phyloP scores from a whole-genome alignment of 1,140 invertebrate species.

The Euwallacea similis region DNA sequence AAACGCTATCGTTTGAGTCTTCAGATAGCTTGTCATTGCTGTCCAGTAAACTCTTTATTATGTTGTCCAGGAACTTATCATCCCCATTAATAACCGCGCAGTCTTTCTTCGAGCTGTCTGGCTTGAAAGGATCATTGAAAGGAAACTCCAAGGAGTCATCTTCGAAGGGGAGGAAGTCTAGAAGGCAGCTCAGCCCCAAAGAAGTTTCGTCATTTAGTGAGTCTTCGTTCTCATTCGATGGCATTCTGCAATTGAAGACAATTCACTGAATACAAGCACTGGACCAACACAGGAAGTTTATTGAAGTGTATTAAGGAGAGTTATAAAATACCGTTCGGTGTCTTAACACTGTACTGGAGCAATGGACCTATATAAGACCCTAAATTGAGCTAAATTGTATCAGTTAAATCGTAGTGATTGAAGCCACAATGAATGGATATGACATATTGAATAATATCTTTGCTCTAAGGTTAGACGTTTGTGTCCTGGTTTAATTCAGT shows the following conservation, averaged over 20 bases:
- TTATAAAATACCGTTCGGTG: background rate
- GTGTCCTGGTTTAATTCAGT: background rate
- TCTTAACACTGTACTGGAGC: constrained; percentile 24
- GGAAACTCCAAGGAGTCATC: constrained; percentile 31
- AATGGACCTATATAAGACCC: constrained; percentile 31
- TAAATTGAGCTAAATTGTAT: constrained; percentile 39
- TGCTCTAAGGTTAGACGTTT: constrained; percentile 2
- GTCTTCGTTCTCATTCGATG: constrained; percentile 15
- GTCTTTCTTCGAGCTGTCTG: constrained; percentile 10
- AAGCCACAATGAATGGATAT: constrained; percentile 28
- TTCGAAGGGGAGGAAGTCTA: constrained; percentile 39
- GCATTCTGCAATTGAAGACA: constrained; percentile 10
- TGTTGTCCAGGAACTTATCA: constrained; percentile 41
- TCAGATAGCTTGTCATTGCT: constrained; percentile 23
- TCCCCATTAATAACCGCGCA: constrained; percentile 37
- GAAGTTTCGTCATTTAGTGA: constrained; percentile 24
- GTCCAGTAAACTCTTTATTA: constrained; percentile 40
- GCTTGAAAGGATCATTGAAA: constrained; percentile 14
- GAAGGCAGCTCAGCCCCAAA: constrained; percentile 20
- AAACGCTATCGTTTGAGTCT: constrained; percentile 17
- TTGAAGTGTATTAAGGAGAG: background rate
- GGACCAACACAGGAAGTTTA: background rate
- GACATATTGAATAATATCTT: constrained; percentile 30
- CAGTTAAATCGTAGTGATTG: constrained; percentile 28
- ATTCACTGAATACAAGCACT: constrained; percentile 3